Conservation (phyloP, 2,888 invertebrate genomes). For the Galerucella nymphaeae region DNA sequence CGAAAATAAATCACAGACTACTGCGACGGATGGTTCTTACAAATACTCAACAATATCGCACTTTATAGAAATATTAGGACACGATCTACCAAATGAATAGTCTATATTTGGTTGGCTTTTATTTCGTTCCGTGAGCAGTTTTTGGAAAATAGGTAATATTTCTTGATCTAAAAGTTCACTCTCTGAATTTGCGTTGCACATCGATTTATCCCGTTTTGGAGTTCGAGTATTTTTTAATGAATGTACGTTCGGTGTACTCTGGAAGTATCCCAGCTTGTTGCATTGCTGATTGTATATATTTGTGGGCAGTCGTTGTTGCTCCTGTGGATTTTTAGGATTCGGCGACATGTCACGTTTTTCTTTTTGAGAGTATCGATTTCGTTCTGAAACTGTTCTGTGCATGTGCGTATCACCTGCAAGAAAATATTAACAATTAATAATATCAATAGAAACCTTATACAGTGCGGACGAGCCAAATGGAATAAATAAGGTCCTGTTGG, state of each 20-base stretch:
- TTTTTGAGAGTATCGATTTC: constrained; percentile 58
- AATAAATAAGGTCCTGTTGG: too few species aligned
- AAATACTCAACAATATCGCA: constrained; percentile 96
- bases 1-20: neutral
- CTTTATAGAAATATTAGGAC: constrained; percentile 94
- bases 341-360: constrained; percentile 59
- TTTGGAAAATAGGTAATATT: constrained; percentile 91
- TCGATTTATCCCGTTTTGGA: constrained; percentile 59
- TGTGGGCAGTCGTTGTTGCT: constrained; percentile 46
- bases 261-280: constrained; percentile 68
- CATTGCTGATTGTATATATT: constrained; percentile 62
- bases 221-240: constrained; percentile 46
- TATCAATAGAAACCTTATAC: too few species aligned
- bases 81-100: constrained; percentile 84
- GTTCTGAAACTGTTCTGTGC: constrained; percentile 62
- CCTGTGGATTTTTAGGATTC: constrained; percentile 46
- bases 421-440: neutral
- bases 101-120: constrained; percentile 74
- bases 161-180: constrained; percentile 85
- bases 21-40: constrained; percentile 65
- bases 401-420: constrained; percentile 59
- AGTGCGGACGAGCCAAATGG: too few species aligned
- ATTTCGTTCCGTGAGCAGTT: constrained; percentile 86
- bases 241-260: constrained; percentile 73
- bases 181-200: constrained; percentile 83